Percentiles rank a stretch among this genome's conserved stretches.
Conservation (phyloP, 1,140 invertebrate species). For the Drosophila fuyamai region DNA sequence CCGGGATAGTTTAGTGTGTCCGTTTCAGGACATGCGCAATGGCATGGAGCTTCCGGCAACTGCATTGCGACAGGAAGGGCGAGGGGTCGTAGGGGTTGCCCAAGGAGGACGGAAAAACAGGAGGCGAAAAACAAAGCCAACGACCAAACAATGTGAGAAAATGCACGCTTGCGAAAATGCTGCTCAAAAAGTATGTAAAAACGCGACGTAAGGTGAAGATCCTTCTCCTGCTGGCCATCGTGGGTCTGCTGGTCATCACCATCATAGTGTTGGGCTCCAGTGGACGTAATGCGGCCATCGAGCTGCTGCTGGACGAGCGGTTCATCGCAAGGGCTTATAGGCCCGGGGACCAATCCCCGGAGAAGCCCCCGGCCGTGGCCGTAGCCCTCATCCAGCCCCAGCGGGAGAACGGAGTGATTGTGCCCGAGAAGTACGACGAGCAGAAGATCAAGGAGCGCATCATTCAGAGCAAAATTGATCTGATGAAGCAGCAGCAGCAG, state of each 20-base stretch:
- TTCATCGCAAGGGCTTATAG: conserved; percentile 76
- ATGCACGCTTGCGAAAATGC: conserved; percentile 70
- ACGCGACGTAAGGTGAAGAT: conserved; percentile 83
- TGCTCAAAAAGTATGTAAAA: conserved; percentile 83
- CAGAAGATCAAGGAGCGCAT: conserved; percentile 79
- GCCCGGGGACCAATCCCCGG: conserved; percentile 36
- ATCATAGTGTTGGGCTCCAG: conserved; percentile 69
- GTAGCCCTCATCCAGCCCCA: conserved; percentile 55
- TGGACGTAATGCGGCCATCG: conserved; percentile 51
- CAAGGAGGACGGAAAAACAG: conserved; percentile 40
- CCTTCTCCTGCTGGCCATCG: conserved; percentile 70
- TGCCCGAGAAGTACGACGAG: conserved; percentile 84
- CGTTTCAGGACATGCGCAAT: conserved; percentile 79
- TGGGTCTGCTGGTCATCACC: conserved; percentile 74
- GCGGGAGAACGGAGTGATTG: conserved; percentile 71
- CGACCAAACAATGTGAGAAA: conserved; percentile 65
- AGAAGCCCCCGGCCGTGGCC: conserved; percentile 29
- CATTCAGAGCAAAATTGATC: conserved; percentile 75
- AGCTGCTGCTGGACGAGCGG: conserved; percentile 73
- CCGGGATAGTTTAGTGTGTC: conserved; percentile 52
- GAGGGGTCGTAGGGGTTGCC: conserved; percentile 5
- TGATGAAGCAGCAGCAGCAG: conserved; percentile 71
- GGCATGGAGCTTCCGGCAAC: conserved; percentile 58
- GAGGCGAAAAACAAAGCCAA: conserved; percentile 27
- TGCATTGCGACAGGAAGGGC: conserved; percentile 23